Percentiles rank a stretch among this genome's conserved stretches.
These are phyloP conservation scores for Drepana falcataria DNA, from an alignment of 2,888 invertebrate genomes.

Conservation along the genomic window DNA sequence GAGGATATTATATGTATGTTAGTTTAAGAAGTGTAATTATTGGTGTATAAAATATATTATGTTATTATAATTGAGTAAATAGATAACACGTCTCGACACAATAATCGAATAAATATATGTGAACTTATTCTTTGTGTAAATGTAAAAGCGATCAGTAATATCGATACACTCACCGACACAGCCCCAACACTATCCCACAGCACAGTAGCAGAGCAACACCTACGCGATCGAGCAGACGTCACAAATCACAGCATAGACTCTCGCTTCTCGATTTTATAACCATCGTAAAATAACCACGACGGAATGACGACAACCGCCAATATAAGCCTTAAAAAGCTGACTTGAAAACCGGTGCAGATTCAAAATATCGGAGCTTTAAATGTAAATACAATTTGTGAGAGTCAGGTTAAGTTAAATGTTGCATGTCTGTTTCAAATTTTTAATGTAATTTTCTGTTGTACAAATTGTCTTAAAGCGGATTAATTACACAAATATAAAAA, in stretches of 20 bases:
- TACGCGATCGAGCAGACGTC: slow-evolving; percentile 47
- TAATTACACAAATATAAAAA: no score
- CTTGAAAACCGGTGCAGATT: background rate
- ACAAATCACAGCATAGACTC: slow-evolving; percentile 62
- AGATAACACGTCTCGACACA: no score
- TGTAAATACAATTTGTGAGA: background rate
- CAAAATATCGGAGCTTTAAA: background rate
- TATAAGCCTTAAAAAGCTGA: slow-evolving; percentile 11
- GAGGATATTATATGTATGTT: no score
- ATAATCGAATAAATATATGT: no score
- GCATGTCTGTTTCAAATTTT: no score
- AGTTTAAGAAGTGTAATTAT: no score
- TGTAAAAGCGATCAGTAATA: background rate
- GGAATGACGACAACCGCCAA: slow-evolving; percentile 18
- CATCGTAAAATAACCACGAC: slow-evolving; percentile 44
- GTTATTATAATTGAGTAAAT: no score
- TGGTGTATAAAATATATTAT: no score
- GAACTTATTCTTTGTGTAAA: no score
- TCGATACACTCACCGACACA: slow-evolving; percentile 8
- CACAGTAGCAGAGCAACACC: slow-evolving; percentile 56
- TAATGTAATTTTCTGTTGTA: no score
- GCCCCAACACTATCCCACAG: slow-evolving; percentile 23
- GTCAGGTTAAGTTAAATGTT: background rate
- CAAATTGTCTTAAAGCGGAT: no score
- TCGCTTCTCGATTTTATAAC: slow-evolving; percentile 56